phyloP scores from a whole-genome alignment of 2,888 invertebrate genomes.

The Fragum whitleyi region DNA sequence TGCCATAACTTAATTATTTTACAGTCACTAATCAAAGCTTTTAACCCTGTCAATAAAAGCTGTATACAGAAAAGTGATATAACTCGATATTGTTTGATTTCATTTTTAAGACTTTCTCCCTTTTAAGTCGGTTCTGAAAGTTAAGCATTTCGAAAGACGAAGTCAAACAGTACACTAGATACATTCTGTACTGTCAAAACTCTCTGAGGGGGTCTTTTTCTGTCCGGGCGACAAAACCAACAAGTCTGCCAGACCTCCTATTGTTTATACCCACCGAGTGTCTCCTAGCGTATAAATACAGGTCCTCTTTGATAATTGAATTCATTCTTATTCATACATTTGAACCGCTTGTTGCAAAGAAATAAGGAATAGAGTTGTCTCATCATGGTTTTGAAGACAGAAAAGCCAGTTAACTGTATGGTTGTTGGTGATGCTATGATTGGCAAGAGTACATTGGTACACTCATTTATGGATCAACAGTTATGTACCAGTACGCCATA shows the following conservation, averaged over 20 bases:
- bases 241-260: not conserved
- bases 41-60: too few relatives aligned
- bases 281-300: not conserved
- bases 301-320: not conserved
- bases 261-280: constrained; percentile 6
- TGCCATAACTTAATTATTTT: too few relatives aligned
- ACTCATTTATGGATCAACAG: constrained; percentile 69
- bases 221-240: not conserved
- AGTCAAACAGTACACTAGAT: not conserved
- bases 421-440: constrained; percentile 77
- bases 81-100: too few relatives aligned
- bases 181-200: not conserved
- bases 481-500: constrained; percentile 56
- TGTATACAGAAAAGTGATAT: too few relatives aligned
- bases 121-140: not conserved
- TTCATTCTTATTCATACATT: not conserved
- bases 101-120: not conserved
- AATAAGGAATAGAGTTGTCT: not conserved
- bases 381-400: constrained; percentile 60
- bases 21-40: too few relatives aligned
- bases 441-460: constrained; percentile 75
- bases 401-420: constrained; percentile 72
- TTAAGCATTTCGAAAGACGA: not conserved
- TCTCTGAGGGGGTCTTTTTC: constrained; percentile 28
- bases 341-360: not conserved